Evolutionary conservation across 2,888 invertebrate species (phyloP), one percentile per base, ranked within the genome.

Genomic region (Diarsia rubi): DNA sequence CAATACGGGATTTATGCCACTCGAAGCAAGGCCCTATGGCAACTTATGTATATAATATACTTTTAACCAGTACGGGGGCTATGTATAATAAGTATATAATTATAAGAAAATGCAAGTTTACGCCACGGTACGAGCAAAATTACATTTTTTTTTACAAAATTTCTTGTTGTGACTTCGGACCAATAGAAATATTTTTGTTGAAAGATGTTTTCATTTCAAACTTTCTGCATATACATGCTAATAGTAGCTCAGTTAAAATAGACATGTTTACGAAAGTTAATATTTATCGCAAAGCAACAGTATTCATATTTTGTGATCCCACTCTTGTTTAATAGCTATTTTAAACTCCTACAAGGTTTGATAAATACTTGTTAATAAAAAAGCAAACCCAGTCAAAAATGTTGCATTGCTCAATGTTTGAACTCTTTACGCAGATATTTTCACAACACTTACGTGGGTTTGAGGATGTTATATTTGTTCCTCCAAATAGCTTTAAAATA

Each of bases 41-140:
- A 47, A 62, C 59, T 79, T 79, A 60, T 79, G 19, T 54, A 52
- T 59, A 57, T 45, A 64, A 47, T 72, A 81, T 69, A 81, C 21
- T 83, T 83, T 72, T 72, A 75, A 62, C 76, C 67, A 70, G 72
- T 79, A 84, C 79, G 69, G 71, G 71, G 63, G 73, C 42, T 86
- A 87, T 87, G 77, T 88, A 88, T 87, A 88, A 57, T 77, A 78
- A 27, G 71, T 78, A 81, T 75, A 80, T 75, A 81, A 74, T 75
- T 81, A 69, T 75, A 81, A 72, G 73, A 84, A 81, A 86, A 84
- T 81, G 75, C 75, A 77, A 70, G 64, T 52, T 24, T 75, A 80
- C 74, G 69, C 73, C 83, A 81, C 76, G 42, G 79, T 71, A 82
- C 77, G 69, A 85, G 73, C 27, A 57, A 70, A 82, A 85, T 84